phyloP scores from a whole-genome alignment of 2,113 vertebrate genomes.

The Solenodon paradoxus region DNA sequence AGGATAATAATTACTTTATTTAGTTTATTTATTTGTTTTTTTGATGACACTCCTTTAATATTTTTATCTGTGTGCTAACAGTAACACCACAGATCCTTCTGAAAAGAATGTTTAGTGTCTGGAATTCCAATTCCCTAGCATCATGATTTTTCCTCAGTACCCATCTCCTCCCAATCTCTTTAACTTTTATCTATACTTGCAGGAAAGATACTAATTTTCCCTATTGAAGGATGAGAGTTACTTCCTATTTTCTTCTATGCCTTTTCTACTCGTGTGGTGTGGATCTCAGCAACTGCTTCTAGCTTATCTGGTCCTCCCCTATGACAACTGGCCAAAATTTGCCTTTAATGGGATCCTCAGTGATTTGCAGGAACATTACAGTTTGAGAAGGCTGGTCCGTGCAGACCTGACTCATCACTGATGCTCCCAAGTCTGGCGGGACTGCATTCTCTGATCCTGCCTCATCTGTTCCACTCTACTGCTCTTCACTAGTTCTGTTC shows the following conservation, averaged over 20 bases:
- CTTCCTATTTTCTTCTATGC: neutral
- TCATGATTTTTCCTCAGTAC: neutral
- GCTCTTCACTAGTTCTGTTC: neutral
- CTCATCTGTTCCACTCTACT: neutral
- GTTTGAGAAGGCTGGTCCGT: neutral
- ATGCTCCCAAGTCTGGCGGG: neutral
- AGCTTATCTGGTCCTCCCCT: neutral
- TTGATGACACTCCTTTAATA: neutral
- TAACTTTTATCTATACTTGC: neutral
- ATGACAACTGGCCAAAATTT: neutral
- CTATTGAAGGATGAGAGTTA: neutral
- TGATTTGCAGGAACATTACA: neutral
- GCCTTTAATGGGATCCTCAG: neutral
- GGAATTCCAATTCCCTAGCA: neutral
- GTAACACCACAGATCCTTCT: neutral
- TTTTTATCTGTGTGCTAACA: neutral
- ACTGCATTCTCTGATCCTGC: neutral
- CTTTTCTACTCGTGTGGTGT: neutral
- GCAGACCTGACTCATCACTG: neutral
- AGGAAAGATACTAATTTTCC: neutral
- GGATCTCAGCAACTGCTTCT: neutral
- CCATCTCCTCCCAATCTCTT: neutral
- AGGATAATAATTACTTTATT: neutral
- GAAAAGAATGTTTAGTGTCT: neutral
- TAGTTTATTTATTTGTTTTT: neutral